Conservation (phyloP, 1,140 invertebrate genomes). For the Calliphora vicina region DNA sequence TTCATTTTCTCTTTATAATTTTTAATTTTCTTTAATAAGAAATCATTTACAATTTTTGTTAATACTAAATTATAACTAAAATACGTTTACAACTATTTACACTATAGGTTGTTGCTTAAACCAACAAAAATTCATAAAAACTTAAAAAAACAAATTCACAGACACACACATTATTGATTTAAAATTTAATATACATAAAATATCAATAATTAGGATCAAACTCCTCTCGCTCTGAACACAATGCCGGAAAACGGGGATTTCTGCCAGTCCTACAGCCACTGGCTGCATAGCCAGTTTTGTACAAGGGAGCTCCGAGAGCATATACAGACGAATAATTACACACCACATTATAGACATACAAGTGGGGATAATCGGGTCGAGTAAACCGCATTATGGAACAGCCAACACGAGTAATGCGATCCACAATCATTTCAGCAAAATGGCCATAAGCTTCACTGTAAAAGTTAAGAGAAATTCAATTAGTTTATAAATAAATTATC, state of each 20-base stretch:
- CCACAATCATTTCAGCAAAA: slow-evolving; percentile 60
- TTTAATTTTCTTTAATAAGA: not conserved
- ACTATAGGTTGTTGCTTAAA: not conserved
- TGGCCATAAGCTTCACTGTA: slow-evolving; percentile 59
- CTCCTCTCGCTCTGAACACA: slow-evolving; percentile 53
- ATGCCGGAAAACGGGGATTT: slow-evolving; percentile 56
- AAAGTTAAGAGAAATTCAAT: not conserved
- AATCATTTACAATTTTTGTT: not conserved
- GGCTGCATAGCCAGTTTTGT: slow-evolving; percentile 46
- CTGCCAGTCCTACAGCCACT: slow-evolving; percentile 52
- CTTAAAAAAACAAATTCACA: not conserved
- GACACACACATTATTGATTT: not conserved
- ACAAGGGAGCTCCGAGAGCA: slow-evolving; percentile 52
- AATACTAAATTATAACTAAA: not conserved
- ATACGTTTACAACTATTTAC: not conserved
- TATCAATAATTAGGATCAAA: slow-evolving; percentile 56
- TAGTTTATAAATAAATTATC: not conserved
- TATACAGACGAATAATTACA: slow-evolving; percentile 60
- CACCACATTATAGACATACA: slow-evolving; percentile 57
- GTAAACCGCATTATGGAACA: slow-evolving; percentile 58
- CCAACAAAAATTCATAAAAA: not conserved
- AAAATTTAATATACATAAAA: not conserved
- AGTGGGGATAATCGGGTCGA: slow-evolving; percentile 53
- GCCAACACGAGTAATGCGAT: slow-evolving; percentile 53
- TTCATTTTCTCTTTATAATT: not conserved